These are phyloP conservation scores for Cydia fagiglandana DNA, from an alignment of 1,140 invertebrate genomes.

Conservation along the genomic window DNA sequence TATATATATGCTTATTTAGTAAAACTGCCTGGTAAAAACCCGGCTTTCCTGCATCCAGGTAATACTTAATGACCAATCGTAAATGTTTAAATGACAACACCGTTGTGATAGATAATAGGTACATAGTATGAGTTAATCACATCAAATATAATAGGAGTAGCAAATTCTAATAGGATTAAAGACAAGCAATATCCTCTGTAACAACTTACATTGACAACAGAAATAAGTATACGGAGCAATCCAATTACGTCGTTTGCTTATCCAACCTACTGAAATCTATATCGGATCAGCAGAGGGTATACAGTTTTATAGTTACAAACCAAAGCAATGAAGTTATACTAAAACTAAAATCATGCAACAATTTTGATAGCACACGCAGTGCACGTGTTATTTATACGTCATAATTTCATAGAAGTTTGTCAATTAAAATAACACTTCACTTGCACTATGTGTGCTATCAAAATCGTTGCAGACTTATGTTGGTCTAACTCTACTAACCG, in stretches of 20 bases:
- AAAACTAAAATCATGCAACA: too few relatives aligned
- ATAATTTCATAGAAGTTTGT: too few relatives aligned
- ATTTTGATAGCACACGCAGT: too few relatives aligned
- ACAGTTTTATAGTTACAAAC: not conserved
- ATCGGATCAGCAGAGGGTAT: not conserved
- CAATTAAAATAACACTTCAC: too few relatives aligned
- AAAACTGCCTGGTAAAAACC: not conserved
- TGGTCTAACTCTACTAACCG: too few relatives aligned
- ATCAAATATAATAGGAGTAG: not conserved
- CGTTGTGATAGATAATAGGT: too few relatives aligned
- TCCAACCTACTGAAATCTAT: not conserved
- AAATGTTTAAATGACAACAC: too few relatives aligned
- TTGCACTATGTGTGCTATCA: too few relatives aligned
- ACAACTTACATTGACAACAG: not conserved
- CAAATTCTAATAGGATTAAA: not conserved
- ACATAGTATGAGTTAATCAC: not conserved
- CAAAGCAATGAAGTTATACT: not conserved
- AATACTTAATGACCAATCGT: not conserved
- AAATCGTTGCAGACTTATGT: too few relatives aligned
- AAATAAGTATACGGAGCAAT: constrained; percentile 8
- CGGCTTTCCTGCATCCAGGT: not conserved
- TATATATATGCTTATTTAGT: not conserved
- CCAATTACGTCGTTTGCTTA: not conserved
- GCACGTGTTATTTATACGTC: too few relatives aligned
- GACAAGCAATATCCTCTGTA: constrained; percentile 8